Evolutionary conservation across 2,113 vertebrate species (phyloP).

Genomic region (Pithys albifrons): DNA sequence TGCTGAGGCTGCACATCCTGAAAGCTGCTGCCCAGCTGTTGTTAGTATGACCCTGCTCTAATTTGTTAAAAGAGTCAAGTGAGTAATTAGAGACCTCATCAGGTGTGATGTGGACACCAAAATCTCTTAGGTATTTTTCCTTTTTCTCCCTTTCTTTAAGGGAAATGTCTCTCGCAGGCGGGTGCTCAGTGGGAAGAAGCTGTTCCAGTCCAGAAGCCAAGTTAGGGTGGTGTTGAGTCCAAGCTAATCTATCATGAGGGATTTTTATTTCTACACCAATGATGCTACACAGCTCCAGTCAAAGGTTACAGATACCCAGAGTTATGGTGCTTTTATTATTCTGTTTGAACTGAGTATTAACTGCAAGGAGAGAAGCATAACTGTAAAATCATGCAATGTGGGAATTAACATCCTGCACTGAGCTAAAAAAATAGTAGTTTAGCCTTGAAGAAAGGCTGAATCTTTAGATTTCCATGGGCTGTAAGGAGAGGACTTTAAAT

Average conservation of each 20-base stretch:
- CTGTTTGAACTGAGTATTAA: not conserved
- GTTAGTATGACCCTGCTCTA: not conserved
- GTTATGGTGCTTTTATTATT: not conserved
- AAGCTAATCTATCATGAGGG: not conserved
- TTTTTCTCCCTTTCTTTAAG: not conserved
- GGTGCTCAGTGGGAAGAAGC: not conserved
- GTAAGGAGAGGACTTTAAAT: not conserved
- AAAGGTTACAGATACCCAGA: not conserved
- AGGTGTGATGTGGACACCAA: not conserved
- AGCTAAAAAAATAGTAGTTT: not conserved
- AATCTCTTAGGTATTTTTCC: not conserved
- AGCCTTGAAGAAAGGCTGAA: not conserved
- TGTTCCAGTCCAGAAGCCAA: not conserved
- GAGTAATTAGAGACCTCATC: not conserved
- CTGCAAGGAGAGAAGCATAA: not conserved
- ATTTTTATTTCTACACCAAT: not conserved
- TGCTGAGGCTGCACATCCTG: not conserved
- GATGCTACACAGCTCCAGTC: rapidly evolving
- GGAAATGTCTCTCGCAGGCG: not conserved
- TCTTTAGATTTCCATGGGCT: not conserved
- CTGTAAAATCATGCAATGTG: not conserved
- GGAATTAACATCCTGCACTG: not conserved
- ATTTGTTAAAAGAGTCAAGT: not conserved
- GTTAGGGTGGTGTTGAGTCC: not conserved
- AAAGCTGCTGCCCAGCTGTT: not conserved